phyloP scores from a whole-genome alignment of 2,888 invertebrate genomes.

The Aleiodes testaceus region DNA sequence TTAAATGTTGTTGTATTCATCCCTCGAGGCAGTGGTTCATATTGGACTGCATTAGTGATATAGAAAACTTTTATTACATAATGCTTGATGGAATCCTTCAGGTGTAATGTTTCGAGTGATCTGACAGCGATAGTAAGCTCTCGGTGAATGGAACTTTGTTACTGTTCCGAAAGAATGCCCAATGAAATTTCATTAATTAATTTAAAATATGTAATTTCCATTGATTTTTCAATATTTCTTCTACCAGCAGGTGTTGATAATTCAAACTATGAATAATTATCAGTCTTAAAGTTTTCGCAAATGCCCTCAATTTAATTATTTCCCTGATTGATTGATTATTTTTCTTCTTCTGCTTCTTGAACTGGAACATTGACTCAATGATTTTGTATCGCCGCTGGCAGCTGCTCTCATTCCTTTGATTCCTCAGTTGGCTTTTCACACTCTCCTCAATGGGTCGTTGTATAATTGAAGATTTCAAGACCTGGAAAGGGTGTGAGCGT shows the following conservation, averaged over 20 bases:
- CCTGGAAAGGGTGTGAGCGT: conserved; percentile 71
- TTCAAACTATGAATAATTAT: background rate
- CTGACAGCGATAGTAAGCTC: background rate
- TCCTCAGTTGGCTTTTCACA: conserved; percentile 8
- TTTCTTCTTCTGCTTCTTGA: background rate
- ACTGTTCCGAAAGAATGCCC: conserved; percentile 37
- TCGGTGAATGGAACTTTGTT: conserved; percentile 36
- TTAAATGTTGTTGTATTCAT: conserved; percentile 23
- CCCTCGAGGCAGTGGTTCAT: conserved; percentile 11
- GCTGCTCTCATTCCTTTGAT: conserved; percentile 27
- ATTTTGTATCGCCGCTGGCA: conserved; percentile 2
- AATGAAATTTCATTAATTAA: conserved; percentile 35
- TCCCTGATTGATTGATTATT: background rate
- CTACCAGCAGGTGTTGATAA: too few species aligned
- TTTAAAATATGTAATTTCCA: too few species aligned
- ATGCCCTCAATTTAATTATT: conserved; percentile 10
- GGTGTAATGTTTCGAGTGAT: background rate
- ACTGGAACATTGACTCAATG: conserved; percentile 37
- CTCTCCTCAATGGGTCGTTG: conserved; percentile 17
- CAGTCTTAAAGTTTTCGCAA: conserved; percentile 12
- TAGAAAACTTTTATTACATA: background rate
- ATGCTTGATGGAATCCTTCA: background rate
- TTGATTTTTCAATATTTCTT: background rate
- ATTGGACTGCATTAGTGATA: conserved; percentile 7
- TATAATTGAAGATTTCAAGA: conserved; percentile 44